These are phyloP conservation scores for Priocnemis perturbator DNA, from an alignment of 2,888 invertebrate species.

Conservation along the genomic window DNA sequence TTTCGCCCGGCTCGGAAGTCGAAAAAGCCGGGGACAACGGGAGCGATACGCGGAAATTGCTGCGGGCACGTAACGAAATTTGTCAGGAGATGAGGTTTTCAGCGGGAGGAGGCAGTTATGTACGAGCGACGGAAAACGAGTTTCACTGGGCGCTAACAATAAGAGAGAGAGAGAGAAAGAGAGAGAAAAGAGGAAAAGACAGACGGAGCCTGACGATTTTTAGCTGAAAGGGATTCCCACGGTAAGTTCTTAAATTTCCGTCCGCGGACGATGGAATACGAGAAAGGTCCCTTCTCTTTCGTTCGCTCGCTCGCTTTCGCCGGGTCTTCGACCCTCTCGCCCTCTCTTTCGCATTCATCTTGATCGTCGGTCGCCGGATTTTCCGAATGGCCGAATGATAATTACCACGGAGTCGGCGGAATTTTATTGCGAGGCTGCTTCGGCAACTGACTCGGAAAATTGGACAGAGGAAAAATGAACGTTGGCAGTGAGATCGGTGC, in stretches of 20 bases:
- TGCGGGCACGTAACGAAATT: slow-evolving; percentile 53
- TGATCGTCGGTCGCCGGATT: slow-evolving; percentile 11
- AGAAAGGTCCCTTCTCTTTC: not conserved
- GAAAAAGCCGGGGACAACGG: slow-evolving; percentile 9
- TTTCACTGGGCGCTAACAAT: slow-evolving; percentile 46
- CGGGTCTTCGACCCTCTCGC: not conserved
- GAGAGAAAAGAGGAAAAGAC: not conserved
- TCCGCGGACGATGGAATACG: slow-evolving; percentile 20
- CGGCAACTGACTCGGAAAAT: too few species aligned
- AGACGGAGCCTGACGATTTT: slow-evolving; percentile 31
- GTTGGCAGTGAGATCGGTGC: too few species aligned
- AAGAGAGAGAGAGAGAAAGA: slow-evolving; percentile 22
- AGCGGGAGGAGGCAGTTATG: slow-evolving; percentile 38
- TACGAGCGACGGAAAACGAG: slow-evolving; percentile 51
- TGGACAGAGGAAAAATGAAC: too few species aligned
- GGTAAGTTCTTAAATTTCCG: slow-evolving; percentile 56
- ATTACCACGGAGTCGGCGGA: slow-evolving; percentile 24
- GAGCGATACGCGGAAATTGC: slow-evolving; percentile 50
- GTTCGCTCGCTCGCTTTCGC: not conserved
- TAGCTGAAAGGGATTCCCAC: slow-evolving; percentile 39
- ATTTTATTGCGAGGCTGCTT: too few species aligned
- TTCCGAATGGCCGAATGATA: slow-evolving; percentile 28
- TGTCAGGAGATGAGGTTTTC: slow-evolving; percentile 58
- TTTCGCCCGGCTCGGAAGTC: too few species aligned
- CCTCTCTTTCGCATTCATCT: not conserved